Base-by-base conservation (phyloP, 1,140 invertebrate genomes). In the Acromyrmex heyeri region DNA sequence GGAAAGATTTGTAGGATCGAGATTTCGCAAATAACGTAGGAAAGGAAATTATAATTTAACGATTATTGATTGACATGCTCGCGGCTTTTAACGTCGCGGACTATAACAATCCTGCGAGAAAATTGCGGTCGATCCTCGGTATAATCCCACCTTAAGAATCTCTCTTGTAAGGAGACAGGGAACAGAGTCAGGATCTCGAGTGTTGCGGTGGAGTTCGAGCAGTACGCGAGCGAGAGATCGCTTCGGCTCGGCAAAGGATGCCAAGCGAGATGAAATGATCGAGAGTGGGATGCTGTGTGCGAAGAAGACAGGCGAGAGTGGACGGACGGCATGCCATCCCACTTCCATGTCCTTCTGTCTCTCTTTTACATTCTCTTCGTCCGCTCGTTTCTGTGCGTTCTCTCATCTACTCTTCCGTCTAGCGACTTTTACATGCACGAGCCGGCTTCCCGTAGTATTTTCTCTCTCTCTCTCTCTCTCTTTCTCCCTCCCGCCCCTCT, bases 291-390 rank as follows among this genome's bases (percentile, higher is more conserved):
- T 93, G 93, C 93, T 94, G 92, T 83, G 85, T 91, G 85, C 59
- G 65, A 85, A 82, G 72, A 87, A 87, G 87, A 89, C 91, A 85
- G 92, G 94, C 93, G 94, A 95, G 94, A 95, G 94, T 95, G 94
- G 94, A 94, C 92, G 93, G 92, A 94, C 95, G 91, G 92, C 95
- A 95, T 95, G 93, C 95, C 94, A 94, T 94, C 93, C 93, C 85
- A 88, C 88, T 85, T 18, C 34, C 73, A 30, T 50, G 8, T 50
- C 10, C 5, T 75, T 77, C 55, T 67, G 34, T 85, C 78, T 64
- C 53, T 85, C 59, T 48, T 34, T 53, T 30, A 67, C 85, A 44
- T 44, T 44, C 61, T 70, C 59, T 79, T 83, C 50, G 62, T 50
- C 62, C 44, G n/a, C 78, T 50, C 88, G 82, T 87, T 73, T 59